Base-by-base conservation (phyloP, 2,113 vertebrate genomes). In the Ammospiza caudacuta region DNA sequence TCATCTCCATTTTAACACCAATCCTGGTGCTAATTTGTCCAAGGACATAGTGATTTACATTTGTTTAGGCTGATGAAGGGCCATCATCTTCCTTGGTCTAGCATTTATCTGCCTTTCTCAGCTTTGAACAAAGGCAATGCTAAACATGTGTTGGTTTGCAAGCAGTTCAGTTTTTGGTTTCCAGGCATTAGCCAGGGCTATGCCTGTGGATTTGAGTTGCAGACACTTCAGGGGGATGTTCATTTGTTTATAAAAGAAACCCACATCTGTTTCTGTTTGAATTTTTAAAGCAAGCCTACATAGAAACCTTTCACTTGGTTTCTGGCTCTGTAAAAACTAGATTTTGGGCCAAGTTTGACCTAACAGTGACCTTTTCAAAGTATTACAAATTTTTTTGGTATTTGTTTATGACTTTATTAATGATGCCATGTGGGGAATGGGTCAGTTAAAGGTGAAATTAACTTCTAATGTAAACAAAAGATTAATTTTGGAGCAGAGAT, bases 211-310 rank as follows among this genome's bases (percentile, higher is more conserved):
- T 92, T 83, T 35, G 81, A 93, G 94, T 77, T 88, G 92, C 93
- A 86, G 93, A 92, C 95, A 96, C 93, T 96, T 97, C 92, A 88
- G 94, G 93, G 91, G 94, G 94, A 95, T 96, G 91, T 95, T 95
- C 87, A 85, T 93, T 94, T 97, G 95, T 94, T 95, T 95, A 83
- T 73, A 92, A 92, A 95, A 96, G 90, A 92, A 95, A 95, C 84
- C 63, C 92, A 94, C 94, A 96, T 96, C 93, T 97, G 95, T 96
- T 97, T 96, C 95, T 97, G 77, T 93, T 96, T 96, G 94, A 91
- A 78, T 90, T 89, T 95, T 90, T 94, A 51, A 89, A 96, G 91
- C 84, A 49, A 92, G 87, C 90, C 28, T 74, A 70, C 90, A 61
- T 61, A 90, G 93, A 92, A 92, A 86, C 64, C 73, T 97, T 93